Evolutionary conservation across 35 echinoderm and acorn worm genomes (phyloP).

Genomic region (Heliocidaris tuberculata): DNA sequence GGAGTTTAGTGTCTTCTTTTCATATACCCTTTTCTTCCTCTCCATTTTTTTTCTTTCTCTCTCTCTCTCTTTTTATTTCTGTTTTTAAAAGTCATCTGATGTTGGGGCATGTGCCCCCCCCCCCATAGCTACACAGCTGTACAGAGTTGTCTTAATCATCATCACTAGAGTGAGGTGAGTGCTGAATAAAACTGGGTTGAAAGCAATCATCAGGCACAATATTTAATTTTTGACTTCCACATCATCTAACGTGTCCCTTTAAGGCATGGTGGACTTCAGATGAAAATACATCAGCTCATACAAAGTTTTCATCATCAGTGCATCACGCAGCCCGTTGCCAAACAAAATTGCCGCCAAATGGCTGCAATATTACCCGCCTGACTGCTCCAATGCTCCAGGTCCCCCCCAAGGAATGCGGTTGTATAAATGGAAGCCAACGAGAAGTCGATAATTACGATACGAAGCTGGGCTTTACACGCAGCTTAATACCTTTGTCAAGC

Average conservation of each 20-base stretch:
- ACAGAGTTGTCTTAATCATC: background rate
- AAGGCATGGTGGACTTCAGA: background rate
- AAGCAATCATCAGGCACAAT: too few species aligned
- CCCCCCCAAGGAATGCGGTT: background rate
- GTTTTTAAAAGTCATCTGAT: too few species aligned
- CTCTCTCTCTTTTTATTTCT: too few species aligned
- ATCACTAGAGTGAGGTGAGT: background rate
- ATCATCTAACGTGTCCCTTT: background rate
- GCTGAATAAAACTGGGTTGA: background rate
- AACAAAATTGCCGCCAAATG: constrained; percentile 10
- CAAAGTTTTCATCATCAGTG: background rate
- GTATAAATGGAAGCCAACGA: constrained; percentile 12
- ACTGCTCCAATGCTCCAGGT: background rate
- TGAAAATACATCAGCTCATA: background rate
- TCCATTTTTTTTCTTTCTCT: too few species aligned
- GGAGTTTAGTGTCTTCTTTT: too few species aligned
- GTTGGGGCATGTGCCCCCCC: too few species aligned
- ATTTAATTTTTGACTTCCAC: background rate
- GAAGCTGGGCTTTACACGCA: background rate
- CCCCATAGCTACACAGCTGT: background rate
- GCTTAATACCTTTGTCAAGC: background rate
- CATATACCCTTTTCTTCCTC: too few species aligned
- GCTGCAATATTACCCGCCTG: constrained; percentile 32
- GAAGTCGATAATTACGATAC: background rate
- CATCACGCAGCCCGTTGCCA: background rate